Conservation (phyloP, 2,113 vertebrate genomes). For the Rhinoderma darwinii region DNA sequence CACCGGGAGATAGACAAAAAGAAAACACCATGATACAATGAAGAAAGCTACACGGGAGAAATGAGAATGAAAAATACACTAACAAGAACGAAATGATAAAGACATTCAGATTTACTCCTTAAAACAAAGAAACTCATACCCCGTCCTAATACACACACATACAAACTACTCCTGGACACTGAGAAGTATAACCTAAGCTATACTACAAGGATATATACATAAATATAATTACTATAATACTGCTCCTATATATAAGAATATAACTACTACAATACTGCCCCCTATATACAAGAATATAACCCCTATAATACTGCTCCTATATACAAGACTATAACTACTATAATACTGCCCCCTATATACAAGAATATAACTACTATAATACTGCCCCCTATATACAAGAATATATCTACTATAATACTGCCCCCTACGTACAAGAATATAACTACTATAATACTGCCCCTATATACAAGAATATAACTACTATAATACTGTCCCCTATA, state of each 20-base stretch:
- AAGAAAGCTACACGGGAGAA: neutral
- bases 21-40: neutral
- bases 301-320: conserved; percentile 3
- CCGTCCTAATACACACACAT: no score
- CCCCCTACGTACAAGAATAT: no score
- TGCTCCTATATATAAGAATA: neutral
- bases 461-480: no score
- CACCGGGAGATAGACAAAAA: neutral
- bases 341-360: neutral
- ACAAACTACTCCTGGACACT: neutral
- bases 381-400: neutral
- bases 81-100: neutral
- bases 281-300: neutral
- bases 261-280: neutral
- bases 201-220: no score
- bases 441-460: no score
- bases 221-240: neutral
- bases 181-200: no score
- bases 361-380: conserved; percentile 3
- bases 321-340: conserved; percentile 5
- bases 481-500: neutral
- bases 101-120: neutral
- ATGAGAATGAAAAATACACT: neutral
- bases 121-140: no score
- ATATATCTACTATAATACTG: neutral